These are phyloP conservation scores for Rhabdophis nuchalis DNA, from an alignment of 2,797 vertebrate genomes.

Conservation along the genomic window DNA sequence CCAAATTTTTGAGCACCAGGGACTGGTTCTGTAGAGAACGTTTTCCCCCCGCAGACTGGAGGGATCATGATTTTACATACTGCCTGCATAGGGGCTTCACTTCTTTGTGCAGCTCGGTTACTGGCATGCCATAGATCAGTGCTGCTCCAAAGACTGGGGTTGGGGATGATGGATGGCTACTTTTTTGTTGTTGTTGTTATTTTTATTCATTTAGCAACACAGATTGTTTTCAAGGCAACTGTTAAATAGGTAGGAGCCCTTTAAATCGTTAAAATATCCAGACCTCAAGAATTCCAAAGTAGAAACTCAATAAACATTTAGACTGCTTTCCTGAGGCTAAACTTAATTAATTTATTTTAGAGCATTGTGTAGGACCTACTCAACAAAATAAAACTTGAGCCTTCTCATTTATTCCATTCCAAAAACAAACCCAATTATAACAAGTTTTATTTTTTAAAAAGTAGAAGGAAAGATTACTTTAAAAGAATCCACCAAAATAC, in stretches of 20 bases:
- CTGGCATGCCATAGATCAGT: background rate
- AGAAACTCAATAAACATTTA: background rate
- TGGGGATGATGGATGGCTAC: background rate
- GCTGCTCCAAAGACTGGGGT: background rate
- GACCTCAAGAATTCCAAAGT: background rate
- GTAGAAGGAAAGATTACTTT: background rate
- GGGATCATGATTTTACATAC: background rate
- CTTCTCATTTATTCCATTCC: background rate
- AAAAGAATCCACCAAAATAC: background rate
- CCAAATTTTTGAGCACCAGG: background rate
- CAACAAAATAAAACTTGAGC: background rate
- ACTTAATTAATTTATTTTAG: background rate
- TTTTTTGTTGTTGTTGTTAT: background rate
- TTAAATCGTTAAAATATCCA: background rate
- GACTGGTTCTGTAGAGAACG: background rate
- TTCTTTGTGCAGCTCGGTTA: background rate
- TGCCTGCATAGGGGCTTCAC: background rate
- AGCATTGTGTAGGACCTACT: background rate
- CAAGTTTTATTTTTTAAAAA: background rate
- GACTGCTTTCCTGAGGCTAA: background rate
- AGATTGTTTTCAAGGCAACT: background rate
- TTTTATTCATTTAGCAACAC: background rate
- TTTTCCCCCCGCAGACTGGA: background rate
- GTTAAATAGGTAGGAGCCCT: background rate
- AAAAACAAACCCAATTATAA: background rate